Conservation (phyloP, 2,113 vertebrate species). For the Ctenomys sociabilis region DNA sequence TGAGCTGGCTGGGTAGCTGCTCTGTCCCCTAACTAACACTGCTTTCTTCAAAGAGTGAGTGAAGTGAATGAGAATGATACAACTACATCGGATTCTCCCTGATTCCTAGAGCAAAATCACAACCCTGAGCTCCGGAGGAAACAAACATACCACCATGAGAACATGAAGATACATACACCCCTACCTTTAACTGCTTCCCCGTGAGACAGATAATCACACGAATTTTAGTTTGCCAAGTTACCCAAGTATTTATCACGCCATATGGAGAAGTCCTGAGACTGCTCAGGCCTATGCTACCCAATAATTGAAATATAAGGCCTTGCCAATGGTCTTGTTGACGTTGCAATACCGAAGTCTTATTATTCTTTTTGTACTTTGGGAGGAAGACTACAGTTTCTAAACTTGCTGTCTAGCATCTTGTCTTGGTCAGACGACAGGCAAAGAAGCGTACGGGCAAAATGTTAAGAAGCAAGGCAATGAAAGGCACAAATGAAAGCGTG, state of each 20-base stretch:
- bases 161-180: not conserved
- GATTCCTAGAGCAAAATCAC: not conserved
- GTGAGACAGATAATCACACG: not conserved
- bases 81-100: not conserved
- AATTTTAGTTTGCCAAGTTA: not conserved
- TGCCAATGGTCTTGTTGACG: not conserved
- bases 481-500: slow-evolving; percentile 48
- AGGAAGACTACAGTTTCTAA: not conserved
- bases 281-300: not conserved
- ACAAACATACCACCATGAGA: slow-evolving; percentile 16
- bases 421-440: not conserved
- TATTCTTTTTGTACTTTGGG: not conserved
- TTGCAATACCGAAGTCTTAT: not conserved
- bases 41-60: not conserved
- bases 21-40: not conserved
- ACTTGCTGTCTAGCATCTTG: not conserved
- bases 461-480: slow-evolving; percentile 12
- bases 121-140: not conserved
- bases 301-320: not conserved
- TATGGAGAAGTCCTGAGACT: not conserved
- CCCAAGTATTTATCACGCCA: not conserved
- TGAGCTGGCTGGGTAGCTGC: not conserved
- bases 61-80: not conserved
- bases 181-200: not conserved
- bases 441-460: not conserved